Base-by-base conservation (phyloP, 2,888 invertebrate species). In the Trissolcus japonicus region DNA sequence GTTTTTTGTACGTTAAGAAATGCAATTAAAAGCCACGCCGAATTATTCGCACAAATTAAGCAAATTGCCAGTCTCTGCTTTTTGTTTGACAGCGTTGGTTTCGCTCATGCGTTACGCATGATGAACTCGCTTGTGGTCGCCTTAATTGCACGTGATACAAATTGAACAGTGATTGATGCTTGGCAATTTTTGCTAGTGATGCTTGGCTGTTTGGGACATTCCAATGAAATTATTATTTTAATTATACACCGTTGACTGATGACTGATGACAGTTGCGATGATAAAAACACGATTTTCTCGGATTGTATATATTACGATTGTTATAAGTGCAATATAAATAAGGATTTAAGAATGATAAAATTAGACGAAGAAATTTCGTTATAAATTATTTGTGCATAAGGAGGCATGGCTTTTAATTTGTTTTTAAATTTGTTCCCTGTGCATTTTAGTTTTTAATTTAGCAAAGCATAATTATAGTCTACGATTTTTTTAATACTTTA, bases 391-490 rank as follows among this genome's bases (percentile, higher is more conserved):
- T 82, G 82, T 84, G 82, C 80, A 80, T 80, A 79, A 76, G 80
- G 76, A 78, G 82, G 80, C 82, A 82, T 79, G 80, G 83, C 82
- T 82, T 81, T 82, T 82, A 82, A 79, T 79, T 82, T 48, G 48
- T 25, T 25, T 25, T 25, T 46, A 6, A 16, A 46, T 46, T 16
- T 9, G 80, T 81, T 80, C 80, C 82, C 74, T 80, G 81, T 81
- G 80, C 78, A 77, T 78, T 80, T 54, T 82, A 84, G 83, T 82
- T 81, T 83, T 82, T 17, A 85, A 85, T 83, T 82, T 82, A 83
- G 80, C 79, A 61, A 83, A 11, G 82, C 83, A 82, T 84, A 83
- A 86, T 80, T 82, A 80, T 83, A 85, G 82, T 80, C 78, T 83
- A 83, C 79, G 71, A 66, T 77, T 84, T 9, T 81, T 84, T 79